These are phyloP conservation scores for Eupeodes latifasciatus DNA, from an alignment of 2,888 invertebrate species.

Conservation along the genomic window DNA sequence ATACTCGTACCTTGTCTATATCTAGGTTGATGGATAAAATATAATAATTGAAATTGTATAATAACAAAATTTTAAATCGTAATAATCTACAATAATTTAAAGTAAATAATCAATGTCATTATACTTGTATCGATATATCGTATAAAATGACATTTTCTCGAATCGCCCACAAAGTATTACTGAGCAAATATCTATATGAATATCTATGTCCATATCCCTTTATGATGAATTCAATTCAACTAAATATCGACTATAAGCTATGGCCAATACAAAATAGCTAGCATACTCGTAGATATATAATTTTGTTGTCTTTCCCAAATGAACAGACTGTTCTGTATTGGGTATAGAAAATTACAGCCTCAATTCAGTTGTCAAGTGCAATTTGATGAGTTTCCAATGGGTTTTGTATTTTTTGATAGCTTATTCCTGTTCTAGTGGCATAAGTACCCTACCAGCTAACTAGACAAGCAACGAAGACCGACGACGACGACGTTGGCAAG, in stretches of 20 bases:
- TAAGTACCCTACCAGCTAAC: too few species aligned
- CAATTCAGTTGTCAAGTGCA: constrained; percentile 24
- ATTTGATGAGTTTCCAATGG: constrained; percentile 5
- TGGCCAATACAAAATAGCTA: too few species aligned
- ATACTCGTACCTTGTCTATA: background rate
- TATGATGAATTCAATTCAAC: background rate
- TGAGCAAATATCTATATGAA: too few species aligned
- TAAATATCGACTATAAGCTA: background rate
- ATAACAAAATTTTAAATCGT: background rate
- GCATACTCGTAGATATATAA: background rate
- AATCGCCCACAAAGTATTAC: constrained; percentile 9
- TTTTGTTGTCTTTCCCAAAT: background rate
- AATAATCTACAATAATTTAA: constrained; percentile 1
- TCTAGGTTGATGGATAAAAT: background rate
- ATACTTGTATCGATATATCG: too few species aligned
- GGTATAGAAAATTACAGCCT: background rate
- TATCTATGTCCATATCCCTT: too few species aligned
- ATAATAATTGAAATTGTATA: background rate
- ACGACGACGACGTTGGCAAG: too few species aligned
- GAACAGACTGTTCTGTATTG: background rate
- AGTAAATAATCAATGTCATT: background rate
- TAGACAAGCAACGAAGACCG: too few species aligned
- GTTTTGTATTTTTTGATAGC: constrained; percentile 13
- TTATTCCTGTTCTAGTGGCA: background rate
- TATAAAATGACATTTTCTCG: constrained; percentile 6